Evolutionary conservation across 2,888 invertebrate species (phyloP), one percentile per base, ranked within the genome.

Genomic region (Oligia strigilis): DNA sequence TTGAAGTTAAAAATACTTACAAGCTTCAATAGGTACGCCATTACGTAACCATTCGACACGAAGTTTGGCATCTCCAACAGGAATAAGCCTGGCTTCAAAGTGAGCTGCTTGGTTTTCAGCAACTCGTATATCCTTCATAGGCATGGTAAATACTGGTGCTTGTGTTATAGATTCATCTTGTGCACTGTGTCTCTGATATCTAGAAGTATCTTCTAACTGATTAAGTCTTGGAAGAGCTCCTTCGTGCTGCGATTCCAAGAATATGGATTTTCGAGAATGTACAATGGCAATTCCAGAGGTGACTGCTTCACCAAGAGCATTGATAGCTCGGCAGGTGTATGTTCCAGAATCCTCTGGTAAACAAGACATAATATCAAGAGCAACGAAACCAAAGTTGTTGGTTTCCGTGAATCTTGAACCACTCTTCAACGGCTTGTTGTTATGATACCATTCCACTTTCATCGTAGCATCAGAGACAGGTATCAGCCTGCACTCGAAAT

Each of bases 381-480:
- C 99, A 23, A 99, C 99, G 94, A 99, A 99, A 67, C 99, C 99
- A 94, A 99, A 99, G 95, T 99, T 99, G 93, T 99, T 99, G 14
- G 99, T 99, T 95, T 99, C 99, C 19, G 99, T 98, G 94, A 99
- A 99, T 90, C 99, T 98, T 13, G 99, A 99, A 66, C 99, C 99
- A 84, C 99, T 99, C 95, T 99, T 99, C 0, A 99, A 97, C 0
- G 99, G 98, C 87, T 98, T 97, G 91, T 99, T 99, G 92, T 99
- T 99, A 92, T 99, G 99, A 96, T 98, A 99, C 99, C 99, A 99
- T 95, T 99, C 99, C 0, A 99, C 99, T 94, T 98, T 98, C 98
- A 99, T 98, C 4, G 99, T 98, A 1, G 99, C 97, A 95, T 99
- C 99, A 14, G 99, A 99, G 29, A 99, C 99, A 9, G 99, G 99